phyloP scores from a whole-genome alignment of 2,888 invertebrate species.

The Conchocele bisecta region DNA sequence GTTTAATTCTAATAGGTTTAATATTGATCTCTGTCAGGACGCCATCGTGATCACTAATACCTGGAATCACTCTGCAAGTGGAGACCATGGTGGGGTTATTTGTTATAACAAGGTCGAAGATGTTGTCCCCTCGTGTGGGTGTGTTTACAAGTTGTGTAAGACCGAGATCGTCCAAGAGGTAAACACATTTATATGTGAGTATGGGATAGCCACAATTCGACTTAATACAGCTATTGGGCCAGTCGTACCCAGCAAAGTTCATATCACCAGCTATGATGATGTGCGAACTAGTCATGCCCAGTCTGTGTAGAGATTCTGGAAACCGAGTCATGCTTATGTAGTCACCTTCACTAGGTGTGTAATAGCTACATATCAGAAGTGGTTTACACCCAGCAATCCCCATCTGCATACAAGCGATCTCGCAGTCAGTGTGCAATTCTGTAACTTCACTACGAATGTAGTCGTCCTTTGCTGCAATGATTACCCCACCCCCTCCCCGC shows the following conservation, averaged over 20 bases:
- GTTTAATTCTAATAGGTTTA: slow-evolving; percentile 7
- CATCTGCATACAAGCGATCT: no score
- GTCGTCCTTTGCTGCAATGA: not conserved
- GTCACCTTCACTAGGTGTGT: slow-evolving; percentile 1
- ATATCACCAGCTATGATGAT: slow-evolving; percentile 5
- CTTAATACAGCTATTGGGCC: not conserved
- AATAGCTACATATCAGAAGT: not conserved
- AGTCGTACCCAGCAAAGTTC: slow-evolving; percentile 14
- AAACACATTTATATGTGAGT: slow-evolving; percentile 3
- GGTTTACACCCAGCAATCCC: not conserved
- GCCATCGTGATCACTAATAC: slow-evolving; percentile 3
- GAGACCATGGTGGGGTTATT: slow-evolving; percentile 2
- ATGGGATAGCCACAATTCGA: slow-evolving; percentile 1
- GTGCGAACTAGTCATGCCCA: not conserved
- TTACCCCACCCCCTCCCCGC: not conserved
- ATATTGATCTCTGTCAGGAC: not conserved
- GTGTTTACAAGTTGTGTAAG: slow-evolving; percentile 1
- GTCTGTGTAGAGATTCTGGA: not conserved
- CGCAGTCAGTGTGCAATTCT: not conserved
- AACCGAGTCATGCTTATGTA: not conserved
- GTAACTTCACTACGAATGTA: not conserved
- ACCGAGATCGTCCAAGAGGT: not conserved
- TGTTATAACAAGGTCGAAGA: slow-evolving; percentile 2
- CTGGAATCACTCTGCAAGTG: slow-evolving; percentile 2
- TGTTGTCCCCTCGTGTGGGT: slow-evolving; percentile 6